A percentile compares a stretch with the other conserved stretches of the same genome.
These are phyloP conservation scores for Parotia lawesii DNA, from an alignment of 2,113 vertebrate species.

Conservation along the genomic window DNA sequence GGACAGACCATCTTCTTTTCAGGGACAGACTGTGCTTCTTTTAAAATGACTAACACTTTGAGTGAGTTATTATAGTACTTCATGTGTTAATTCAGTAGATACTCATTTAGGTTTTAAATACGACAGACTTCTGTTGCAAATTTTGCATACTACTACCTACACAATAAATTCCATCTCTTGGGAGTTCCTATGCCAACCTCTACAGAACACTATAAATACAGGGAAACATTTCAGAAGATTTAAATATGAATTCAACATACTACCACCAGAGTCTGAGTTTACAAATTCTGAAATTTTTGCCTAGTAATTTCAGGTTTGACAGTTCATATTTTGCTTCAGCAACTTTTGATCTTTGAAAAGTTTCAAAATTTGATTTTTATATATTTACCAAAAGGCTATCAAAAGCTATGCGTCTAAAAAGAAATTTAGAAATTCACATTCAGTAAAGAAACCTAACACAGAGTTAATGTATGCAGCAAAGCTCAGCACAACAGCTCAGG, in stretches of 20 bases:
- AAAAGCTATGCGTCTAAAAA: neutral
- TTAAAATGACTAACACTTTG: neutral
- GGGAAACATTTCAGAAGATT: neutral
- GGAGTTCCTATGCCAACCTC: neutral
- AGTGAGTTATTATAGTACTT: neutral
- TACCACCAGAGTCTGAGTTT: neutral
- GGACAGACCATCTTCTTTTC: neutral
- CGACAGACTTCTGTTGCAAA: neutral
- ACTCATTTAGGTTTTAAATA: neutral
- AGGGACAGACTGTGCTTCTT: neutral
- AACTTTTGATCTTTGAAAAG: neutral
- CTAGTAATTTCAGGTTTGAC: neutral
- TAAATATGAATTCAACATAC: neutral
- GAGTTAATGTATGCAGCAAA: neutral
- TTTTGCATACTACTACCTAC: neutral
- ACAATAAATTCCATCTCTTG: neutral
- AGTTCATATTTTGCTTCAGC: neutral
- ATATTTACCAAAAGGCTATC: neutral
- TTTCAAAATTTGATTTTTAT: neutral
- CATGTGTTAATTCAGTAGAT: neutral
- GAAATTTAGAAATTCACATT: neutral
- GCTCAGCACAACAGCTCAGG: neutral
- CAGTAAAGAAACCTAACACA: neutral
- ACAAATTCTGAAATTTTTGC: neutral
- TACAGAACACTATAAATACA: neutral